Base-by-base conservation (phyloP, 64 coral and sea anemone genomes). In the Acropora yongei region DNA sequence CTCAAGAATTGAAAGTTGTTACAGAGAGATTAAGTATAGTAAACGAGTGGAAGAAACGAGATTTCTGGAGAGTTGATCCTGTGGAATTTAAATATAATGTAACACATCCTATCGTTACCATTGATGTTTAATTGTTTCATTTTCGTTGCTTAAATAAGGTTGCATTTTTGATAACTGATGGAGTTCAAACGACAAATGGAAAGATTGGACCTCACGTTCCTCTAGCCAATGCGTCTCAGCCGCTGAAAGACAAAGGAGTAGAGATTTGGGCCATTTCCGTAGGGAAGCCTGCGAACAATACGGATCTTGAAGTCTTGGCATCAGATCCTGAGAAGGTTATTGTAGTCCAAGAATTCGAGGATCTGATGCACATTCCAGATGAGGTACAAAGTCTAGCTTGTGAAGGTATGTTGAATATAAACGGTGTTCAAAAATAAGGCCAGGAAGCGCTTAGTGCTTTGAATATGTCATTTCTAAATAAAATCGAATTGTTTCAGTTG, bases 181-280 rank as follows among this genome's bases (percentile, higher is more conserved):
- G 91, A 17, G 48, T 41, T 3, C 91, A 93, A 93, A 93, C 91
- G 17, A 93, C 9, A 53, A 77, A 43, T 74, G 69, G 74, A 10
- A 42, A 65, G 11, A 72, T 88, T 80, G 94, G 91, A 18, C 43
- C 57, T 8, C 78, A 68, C 55, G 50, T 60, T 10, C 84, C 80
- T 4, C 90, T 96, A 9, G 76, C 74, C 42, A 43, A 50, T 17
- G 91, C 95, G 30, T 72, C 95, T 44, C 85, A 96, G 41, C 86
- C 86, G 1, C 87, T 96, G 5, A 93, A 96, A n/a, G 87, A 93
- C 66, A 96, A 93, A 20, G 91, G 91, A 20, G 87, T 96, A 48
- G 47, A 83, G 0, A 68, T 96, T 63, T 89, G 91, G 79, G 79
- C 95, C 2, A 51, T 96, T 10, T 90, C 90, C 7, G 57, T 96